Evolutionary conservation across 2,797 vertebrate species (phyloP).

Genomic region (Phataginus tricuspis): DNA sequence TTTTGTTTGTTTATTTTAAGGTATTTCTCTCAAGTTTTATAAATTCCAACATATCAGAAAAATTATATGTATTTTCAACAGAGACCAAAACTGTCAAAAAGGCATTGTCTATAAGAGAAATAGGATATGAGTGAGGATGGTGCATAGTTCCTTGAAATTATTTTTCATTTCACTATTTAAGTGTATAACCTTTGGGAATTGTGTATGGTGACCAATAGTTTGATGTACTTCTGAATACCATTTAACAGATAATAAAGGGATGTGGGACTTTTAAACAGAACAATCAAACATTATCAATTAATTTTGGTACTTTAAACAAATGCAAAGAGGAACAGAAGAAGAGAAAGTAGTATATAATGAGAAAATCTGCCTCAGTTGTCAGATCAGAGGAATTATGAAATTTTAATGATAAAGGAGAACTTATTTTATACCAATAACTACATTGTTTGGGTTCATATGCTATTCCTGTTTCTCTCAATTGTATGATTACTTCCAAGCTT

Average conservation of each 20-base stretch:
- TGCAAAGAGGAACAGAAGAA: background rate
- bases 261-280: slow-evolving; percentile 21
- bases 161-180: slow-evolving; percentile 46
- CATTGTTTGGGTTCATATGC: background rate
- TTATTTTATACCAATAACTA: background rate
- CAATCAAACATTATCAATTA: background rate
- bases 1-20: slow-evolving; percentile 59
- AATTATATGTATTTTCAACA: background rate
- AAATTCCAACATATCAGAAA: slow-evolving; percentile 12
- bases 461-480: background rate
- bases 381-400: slow-evolving; percentile 16
- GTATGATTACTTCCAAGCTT: background rate
- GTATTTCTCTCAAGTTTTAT: slow-evolving; percentile 35
- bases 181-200: background rate
- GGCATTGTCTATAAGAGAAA: background rate
- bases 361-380: slow-evolving; percentile 23
- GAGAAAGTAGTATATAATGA: slow-evolving; percentile 1
- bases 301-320: slow-evolving; percentile 40
- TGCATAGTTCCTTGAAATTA: background rate
- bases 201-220: background rate
- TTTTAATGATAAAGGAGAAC: background rate
- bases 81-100: slow-evolving; percentile 18
- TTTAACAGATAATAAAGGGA: slow-evolving; percentile 1
- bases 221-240: background rate
- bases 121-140: background rate